Conservation (phyloP, 2,797 vertebrate genomes). For the Crenuchus spilurus region DNA sequence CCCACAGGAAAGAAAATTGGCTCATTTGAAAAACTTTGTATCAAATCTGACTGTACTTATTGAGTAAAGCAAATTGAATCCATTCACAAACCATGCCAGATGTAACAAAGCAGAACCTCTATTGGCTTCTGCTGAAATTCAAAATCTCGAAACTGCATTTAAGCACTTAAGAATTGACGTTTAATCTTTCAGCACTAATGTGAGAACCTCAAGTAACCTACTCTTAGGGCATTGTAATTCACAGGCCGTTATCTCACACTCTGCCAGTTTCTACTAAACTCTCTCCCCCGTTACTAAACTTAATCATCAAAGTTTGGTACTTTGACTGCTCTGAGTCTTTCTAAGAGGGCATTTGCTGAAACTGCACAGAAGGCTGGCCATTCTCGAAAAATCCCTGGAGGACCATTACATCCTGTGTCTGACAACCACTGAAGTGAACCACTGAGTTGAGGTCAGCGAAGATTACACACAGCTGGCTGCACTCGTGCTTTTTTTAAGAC, state of each 20-base stretch:
- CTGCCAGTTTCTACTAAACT: neutral
- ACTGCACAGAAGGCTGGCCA: neutral
- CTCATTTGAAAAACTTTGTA: neutral
- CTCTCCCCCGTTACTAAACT: neutral
- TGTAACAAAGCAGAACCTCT: neutral
- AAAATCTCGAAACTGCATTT: conserved; percentile 5
- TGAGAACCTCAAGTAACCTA: conserved; percentile 2
- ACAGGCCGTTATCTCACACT: neutral
- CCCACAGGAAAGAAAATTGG: neutral
- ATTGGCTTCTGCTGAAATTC: neutral
- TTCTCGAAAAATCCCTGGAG: neutral
- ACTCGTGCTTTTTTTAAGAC: neutral
- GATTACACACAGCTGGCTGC: neutral
- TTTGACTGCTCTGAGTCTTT: neutral
- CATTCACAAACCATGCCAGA: neutral
- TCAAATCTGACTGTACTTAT: neutral
- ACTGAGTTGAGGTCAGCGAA: neutral
- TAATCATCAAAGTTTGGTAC: conserved; percentile 19
- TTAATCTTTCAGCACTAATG: conserved; percentile 6
- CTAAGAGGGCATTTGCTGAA: conserved; percentile 1
- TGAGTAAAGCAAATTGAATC: neutral
- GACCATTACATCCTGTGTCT: neutral
- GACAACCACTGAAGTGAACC: neutral
- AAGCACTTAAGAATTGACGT: conserved; percentile 10
- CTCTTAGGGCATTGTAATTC: conserved; percentile 14